These are phyloP conservation scores for Liodrosophila aerea DNA, from an alignment of 2,888 invertebrate species.

Conservation along the genomic window DNA sequence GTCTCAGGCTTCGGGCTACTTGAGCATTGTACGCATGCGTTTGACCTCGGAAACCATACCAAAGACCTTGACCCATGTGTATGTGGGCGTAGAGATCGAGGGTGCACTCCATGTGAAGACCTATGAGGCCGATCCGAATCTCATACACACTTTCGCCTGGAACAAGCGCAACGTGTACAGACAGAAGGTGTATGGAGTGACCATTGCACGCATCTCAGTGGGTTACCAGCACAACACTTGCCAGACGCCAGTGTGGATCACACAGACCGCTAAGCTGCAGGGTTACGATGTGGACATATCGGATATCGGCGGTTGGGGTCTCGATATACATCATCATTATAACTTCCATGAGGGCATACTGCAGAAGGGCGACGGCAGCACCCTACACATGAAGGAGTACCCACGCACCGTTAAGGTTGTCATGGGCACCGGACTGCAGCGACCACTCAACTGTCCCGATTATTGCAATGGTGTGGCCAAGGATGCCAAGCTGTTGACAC, in stretches of 20 bases:
- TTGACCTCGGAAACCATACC: constrained; percentile 92
- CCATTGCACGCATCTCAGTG: constrained; percentile 93
- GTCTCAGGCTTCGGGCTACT: constrained; percentile 95
- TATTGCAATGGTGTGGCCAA: constrained; percentile 93
- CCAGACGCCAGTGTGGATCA: constrained; percentile 95
- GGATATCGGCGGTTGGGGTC: constrained; percentile 98
- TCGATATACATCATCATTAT: constrained; percentile 99
- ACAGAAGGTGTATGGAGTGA: constrained; percentile 96
- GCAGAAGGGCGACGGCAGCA: constrained; percentile 98
- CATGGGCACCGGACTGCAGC: constrained; percentile 95
- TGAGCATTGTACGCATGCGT: constrained; percentile 95
- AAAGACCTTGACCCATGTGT: constrained; percentile 91
- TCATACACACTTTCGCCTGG: constrained; percentile 98
- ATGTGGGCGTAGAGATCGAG: constrained; percentile 95
- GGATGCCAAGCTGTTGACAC: constrained; percentile 93
- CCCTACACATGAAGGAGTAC: constrained; percentile 95
- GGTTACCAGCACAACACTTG: constrained; percentile 97
- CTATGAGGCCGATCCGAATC: constrained; percentile 97
- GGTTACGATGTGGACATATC: constrained; percentile 98
- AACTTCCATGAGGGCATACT: constrained; percentile 99
- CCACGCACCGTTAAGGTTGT: constrained; percentile 94
- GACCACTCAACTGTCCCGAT: constrained; percentile 93
- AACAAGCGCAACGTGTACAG: constrained; percentile 98
- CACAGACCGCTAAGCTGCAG: constrained; percentile 95
- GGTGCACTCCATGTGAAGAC: constrained; percentile 95